Conservation (phyloP, 2,113 vertebrate species). For the Marmota flaviventris region DNA sequence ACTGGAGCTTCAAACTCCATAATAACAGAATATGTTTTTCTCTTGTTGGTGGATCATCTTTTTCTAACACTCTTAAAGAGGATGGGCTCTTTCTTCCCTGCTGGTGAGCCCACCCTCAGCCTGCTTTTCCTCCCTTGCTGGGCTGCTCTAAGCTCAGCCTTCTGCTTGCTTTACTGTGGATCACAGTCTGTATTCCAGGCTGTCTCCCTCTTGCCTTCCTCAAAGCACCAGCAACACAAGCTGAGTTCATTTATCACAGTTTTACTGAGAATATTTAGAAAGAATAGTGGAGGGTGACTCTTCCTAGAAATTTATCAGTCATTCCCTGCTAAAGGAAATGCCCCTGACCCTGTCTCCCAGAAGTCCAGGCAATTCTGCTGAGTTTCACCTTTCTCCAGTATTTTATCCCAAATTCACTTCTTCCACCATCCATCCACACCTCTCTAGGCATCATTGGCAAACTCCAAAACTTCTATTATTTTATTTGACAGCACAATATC, state of each 20-base stretch:
- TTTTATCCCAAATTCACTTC: neutral
- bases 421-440: neutral
- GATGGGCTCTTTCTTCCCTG: neutral
- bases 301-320: neutral
- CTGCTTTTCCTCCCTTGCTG: accelerated
- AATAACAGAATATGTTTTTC: neutral
- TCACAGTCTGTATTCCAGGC: neutral
- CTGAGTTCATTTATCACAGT: neutral
- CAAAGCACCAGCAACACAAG: neutral
- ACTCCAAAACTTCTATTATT: neutral
- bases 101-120: neutral
- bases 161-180: neutral
- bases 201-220: neutral
- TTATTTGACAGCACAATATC: neutral
- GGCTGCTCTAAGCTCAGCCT: neutral
- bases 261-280: neutral
- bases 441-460: neutral
- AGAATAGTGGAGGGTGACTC: neutral
- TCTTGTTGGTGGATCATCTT: neutral
- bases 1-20: neutral
- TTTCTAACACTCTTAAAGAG: neutral
- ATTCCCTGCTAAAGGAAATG: neutral
- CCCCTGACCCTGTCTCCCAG: neutral
- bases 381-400: neutral
- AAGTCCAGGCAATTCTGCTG: too few species aligned